Base-by-base conservation (phyloP, 1,140 invertebrate genomes). In the Pantala flavescens region DNA sequence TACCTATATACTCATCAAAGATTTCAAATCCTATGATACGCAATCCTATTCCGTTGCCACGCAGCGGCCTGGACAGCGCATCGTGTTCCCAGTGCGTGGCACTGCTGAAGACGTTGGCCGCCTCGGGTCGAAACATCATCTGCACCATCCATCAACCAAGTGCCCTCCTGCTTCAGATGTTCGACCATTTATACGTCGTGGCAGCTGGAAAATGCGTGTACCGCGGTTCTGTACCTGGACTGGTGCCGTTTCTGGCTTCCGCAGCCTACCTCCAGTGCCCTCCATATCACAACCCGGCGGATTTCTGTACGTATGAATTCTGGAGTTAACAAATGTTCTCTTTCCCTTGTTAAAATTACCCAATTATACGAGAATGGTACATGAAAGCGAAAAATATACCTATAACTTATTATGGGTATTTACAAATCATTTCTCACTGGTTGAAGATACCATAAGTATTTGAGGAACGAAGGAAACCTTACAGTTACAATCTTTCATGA, bases 121-220 rank as follows among this genome's bases (percentile, higher is more conserved):
- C 87, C 23, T 90, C 91, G 72, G 93, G 93, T 0, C 84, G 92
- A 71, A 94, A 92, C 0, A 88, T 96, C 12, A 87, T 95, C 7
- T 93, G 92, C 75, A 95, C 92, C 7, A 95, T 98, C 79, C 96
- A 97, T 83, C 96, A 98, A 80, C 95, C 95, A 0, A 95, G 91
- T 76, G 93, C 93, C 0, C 85, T 89, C 43, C 85, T 96, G 0
- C 93, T 97, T 79, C 89, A 92, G 78, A 93, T 94, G 88, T 94
- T 97, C 82, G 95, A 98, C 83, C 90, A 94, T 81, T 80, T 97
- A 11, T 96, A 95, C 81, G 89, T 92, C 16, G 81, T 98, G 3
- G 88, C 89, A 0, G 88, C 90, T 70, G 95, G 95, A 0, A 85
- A 87, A 74, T 96, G 94, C 80, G 89, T 95, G 10, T 97, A 95